Evolutionary conservation across 2,797 vertebrate species (phyloP).

Genomic region (Phoeniculus purpureus): DNA sequence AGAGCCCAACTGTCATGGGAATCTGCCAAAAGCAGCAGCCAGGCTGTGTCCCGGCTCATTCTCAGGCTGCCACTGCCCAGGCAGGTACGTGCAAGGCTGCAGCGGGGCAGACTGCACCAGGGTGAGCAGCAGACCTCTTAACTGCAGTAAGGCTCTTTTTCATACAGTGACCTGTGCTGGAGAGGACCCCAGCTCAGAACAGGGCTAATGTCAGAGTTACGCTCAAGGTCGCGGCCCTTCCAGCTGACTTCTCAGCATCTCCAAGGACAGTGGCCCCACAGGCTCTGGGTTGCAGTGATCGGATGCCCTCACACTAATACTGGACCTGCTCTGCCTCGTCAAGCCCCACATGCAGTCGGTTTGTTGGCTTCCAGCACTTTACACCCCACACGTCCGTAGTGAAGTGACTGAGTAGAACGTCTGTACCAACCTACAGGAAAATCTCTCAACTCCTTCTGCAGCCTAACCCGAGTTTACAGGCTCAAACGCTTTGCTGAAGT

Average conservation of each 20-base stretch:
- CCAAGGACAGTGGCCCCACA: neutral
- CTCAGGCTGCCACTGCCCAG: neutral
- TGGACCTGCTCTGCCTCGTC: neutral
- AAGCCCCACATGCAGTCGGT: neutral
- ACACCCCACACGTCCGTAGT: fast-evolving
- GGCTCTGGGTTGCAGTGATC: neutral
- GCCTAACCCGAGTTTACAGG: too few relatives aligned
- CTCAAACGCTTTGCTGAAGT: neutral
- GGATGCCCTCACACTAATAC: neutral
- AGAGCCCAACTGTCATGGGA: neutral
- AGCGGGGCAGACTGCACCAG: neutral
- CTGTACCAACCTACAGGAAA: neutral
- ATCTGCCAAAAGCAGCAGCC: neutral
- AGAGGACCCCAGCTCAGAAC: neutral
- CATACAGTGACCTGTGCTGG: neutral
- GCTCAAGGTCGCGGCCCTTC: neutral
- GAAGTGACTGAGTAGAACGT: neutral
- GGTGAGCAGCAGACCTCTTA: neutral
- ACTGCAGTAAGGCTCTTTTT: neutral
- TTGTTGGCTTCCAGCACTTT: neutral
- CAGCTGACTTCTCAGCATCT: neutral
- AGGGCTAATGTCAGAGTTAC: neutral
- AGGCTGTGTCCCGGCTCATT: neutral
- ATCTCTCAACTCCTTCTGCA: neutral
- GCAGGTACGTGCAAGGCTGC: neutral